Evolutionary conservation across 2,888 invertebrate species (phyloP), one percentile per base, ranked within the genome.

Genomic region (Synanthedon myopaeformis): DNA sequence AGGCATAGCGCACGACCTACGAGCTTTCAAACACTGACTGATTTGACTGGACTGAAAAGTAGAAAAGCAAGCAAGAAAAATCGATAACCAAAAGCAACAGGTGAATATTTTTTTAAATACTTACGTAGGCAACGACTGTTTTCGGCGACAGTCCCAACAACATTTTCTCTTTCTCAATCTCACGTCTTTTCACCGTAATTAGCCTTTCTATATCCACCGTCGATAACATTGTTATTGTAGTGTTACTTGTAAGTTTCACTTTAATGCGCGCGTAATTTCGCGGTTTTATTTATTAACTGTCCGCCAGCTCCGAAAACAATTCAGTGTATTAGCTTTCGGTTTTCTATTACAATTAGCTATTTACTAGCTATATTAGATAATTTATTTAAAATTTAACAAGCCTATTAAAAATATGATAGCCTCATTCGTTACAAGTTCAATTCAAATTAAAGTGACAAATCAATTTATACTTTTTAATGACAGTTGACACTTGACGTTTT

Each of bases 81-180:
- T 51, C 51, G 51, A 51, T 51, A 51, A 14, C 41, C 19, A 17
- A 10, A 51, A 51, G 51, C 51, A 51, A 51, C 51, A 51, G 14
- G 51, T 51, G 13, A 13, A 3, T n/a, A 51, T 10, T 49, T 19
- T 49, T 51, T 17, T 23, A 23, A 23, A 52, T 62, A 72, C 70
- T 73, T 61, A 76, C 75, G 41, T 61, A 57, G 53, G 58, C 60
- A 49, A 59, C 58, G 41, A 57, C 57, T 51, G 48, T 55, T 41
- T 63, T 57, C 23, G 67, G 60, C 42, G 61, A 57, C 54, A 82
- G 62, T 41, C 84, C 84, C 53, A 87, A 66, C 56, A 62, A 60
- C 19, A 62, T 67, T 79, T 86, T 87, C 73, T 87, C 87, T 56
- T 69, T 71, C 65, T 82, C 74, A 67, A 87, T 81, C 70, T 82